phyloP scores from a whole-genome alignment of 1,140 invertebrate species.

The Chironomus tepperi region DNA sequence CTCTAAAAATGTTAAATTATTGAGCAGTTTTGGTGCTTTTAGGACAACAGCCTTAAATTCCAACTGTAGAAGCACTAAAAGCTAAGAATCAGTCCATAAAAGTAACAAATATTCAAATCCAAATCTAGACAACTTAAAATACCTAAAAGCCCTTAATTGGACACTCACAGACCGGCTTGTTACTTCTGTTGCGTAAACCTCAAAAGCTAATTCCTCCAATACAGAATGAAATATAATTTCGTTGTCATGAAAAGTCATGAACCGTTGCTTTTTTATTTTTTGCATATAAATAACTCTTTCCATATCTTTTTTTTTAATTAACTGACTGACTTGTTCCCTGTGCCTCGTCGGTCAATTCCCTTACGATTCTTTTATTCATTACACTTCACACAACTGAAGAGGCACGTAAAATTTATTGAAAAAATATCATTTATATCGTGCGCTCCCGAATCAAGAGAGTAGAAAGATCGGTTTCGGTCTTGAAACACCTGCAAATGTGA shows the following conservation, averaged over 20 bases:
- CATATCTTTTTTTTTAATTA: conserved; percentile 9
- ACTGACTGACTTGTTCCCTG: not conserved
- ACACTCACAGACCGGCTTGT: not conserved
- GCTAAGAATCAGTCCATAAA: no score
- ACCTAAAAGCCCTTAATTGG: not conserved
- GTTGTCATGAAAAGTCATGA: not conserved
- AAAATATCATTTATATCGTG: conserved; percentile 1
- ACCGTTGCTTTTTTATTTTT: not conserved
- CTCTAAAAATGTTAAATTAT: no score
- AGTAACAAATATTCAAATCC: not conserved
- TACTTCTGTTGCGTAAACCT: not conserved
- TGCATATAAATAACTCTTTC: conserved; percentile 14
- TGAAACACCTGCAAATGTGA: not conserved
- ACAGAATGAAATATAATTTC: not conserved
- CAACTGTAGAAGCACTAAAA: no score
- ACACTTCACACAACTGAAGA: not conserved
- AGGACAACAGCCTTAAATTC: no score
- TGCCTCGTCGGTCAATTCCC: not conserved
- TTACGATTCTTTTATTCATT: not conserved
- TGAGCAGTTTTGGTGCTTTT: no score
- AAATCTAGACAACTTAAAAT: not conserved
- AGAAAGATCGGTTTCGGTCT: not conserved
- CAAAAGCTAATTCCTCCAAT: not conserved
- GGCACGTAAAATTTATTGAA: not conserved
- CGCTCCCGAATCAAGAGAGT: not conserved